A percentile compares a stretch with the other conserved stretches of the same genome.
phyloP scores from a whole-genome alignment of 2,888 invertebrate species.

The Blastobasis adustella region DNA sequence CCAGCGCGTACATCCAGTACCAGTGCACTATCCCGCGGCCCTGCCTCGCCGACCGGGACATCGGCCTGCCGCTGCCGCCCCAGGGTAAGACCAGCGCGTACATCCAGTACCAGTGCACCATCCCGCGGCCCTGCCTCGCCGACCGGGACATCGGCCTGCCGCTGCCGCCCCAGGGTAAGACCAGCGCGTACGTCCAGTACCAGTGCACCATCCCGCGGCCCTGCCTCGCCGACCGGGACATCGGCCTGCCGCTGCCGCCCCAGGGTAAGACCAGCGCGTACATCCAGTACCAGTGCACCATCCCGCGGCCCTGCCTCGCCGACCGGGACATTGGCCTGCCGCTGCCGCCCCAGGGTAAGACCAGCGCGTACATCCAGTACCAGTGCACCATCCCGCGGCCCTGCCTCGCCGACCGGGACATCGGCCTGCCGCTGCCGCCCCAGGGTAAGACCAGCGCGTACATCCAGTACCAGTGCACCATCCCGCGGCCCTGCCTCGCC shows the following conservation, averaged over 20 bases:
- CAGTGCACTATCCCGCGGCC: constrained; percentile 89
- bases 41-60: constrained; percentile 54
- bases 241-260: constrained; percentile 60
- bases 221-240: constrained; percentile 54
- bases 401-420: constrained; percentile 54
- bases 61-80: constrained; percentile 60
- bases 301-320: constrained; percentile 80
- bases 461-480: constrained; percentile 90
- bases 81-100: constrained; percentile 84
- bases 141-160: constrained; percentile 61
- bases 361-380: constrained; percentile 92
- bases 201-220: constrained; percentile 89
- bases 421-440: constrained; percentile 60
- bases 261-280: constrained; percentile 84
- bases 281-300: constrained; percentile 90
- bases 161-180: constrained; percentile 57
- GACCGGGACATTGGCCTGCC: constrained; percentile 61
- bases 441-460: constrained; percentile 82
- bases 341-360: constrained; percentile 54
- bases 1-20: constrained; percentile 92
- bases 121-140: constrained; percentile 80
- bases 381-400: constrained; percentile 89
- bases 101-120: constrained; percentile 90
- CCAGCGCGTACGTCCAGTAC: constrained; percentile 92
- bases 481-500: constrained; percentile 80